Percentiles rank a stretch among this genome's conserved stretches.
Evolutionary conservation across 1,140 invertebrate species (phyloP).

Genomic region (Trichonephila clavata): DNA sequence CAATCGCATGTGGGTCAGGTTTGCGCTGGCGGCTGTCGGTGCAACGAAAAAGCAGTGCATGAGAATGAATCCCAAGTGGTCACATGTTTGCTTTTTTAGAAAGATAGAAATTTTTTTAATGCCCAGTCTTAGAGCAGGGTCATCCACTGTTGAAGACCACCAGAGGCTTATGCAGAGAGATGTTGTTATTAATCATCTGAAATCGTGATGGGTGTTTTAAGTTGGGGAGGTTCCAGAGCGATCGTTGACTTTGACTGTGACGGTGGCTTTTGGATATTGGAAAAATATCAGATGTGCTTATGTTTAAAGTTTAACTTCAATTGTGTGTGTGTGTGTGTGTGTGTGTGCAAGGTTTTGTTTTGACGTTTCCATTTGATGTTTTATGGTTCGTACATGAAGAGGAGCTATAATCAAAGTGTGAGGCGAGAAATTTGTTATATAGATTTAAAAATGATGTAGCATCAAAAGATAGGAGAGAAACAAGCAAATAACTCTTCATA

Average conservation of each 20-base stretch:
- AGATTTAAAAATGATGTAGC: too few relatives aligned
- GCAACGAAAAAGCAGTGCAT: neutral
- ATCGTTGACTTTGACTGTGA: neutral
- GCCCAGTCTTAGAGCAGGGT: neutral
- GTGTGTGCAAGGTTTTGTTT: neutral
- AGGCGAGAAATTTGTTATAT: too few relatives aligned
- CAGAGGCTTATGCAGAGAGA: neutral
- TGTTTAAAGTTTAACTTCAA: neutral
- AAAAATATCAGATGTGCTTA: neutral
- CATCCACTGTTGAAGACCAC: neutral
- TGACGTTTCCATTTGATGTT: neutral
- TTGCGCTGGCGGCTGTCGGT: neutral
- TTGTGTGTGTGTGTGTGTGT: too few relatives aligned
- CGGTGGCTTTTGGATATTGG: neutral
- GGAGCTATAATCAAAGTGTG: too few relatives aligned
- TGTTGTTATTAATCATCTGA: neutral
- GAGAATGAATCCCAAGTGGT: neutral
- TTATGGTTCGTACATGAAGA: too few relatives aligned
- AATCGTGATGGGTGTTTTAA: conserved; percentile 23
- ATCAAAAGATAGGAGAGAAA: too few relatives aligned
- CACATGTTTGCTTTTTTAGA: neutral
- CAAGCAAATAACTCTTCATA: too few relatives aligned
- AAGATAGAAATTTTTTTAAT: neutral
- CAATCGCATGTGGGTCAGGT: conserved; percentile 12
- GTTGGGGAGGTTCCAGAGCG: neutral